Evolutionary conservation across 2,888 invertebrate species (phyloP), one percentile per base, ranked within the genome.

Genomic region (Bellardia pandia): DNA sequence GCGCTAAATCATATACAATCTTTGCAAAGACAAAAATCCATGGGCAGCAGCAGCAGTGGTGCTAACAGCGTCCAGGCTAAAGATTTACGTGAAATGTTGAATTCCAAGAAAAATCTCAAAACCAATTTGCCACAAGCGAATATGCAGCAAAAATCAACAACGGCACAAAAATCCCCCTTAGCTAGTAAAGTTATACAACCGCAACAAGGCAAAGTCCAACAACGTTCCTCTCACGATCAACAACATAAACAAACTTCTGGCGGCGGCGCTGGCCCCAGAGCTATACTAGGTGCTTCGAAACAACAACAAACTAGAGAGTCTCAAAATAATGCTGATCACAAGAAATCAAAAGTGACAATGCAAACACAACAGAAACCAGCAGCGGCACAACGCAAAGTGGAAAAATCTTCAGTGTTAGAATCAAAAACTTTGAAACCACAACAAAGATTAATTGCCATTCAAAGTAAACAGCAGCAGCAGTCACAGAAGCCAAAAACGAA

Each of bases 51-150:
- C 66, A 88, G 77, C 16, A 75, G 45, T 56, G 66, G 64, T 69
- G 72, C n/a, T 45, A 88, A 56, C 42, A 84, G 58, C 11, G 16
- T 64, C 4, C 88, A 88, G 68, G 5, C 74, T 37, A 87, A 85
- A 79, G 89, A 89, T 85, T 86, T 89, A 16, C 88, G 89, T 40
- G 88, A 88, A 68, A 83, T 88, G 86, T 81, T 89, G 42, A 89
- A 88, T 76, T 76, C 86, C 8, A 89, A 89, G 86, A 90, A 64
- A 88, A 86, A 82, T 64, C 56, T 62, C 2, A 80, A 71, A 71
- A 62, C 14, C 7, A 80, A 75, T 69, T 51, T 62, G 62, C 87
- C 88, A 71, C 85, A 72, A 72, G 3, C 48, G 3, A 48, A 14
- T 9, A 62, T 75, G n/a, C 58, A 88, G 53, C 80, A 88, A 45